Evolutionary conservation across 2,888 invertebrate genomes (phyloP), one percentile per base, ranked within the genome.

Genomic region (Agonopterix alstromeriana): DNA sequence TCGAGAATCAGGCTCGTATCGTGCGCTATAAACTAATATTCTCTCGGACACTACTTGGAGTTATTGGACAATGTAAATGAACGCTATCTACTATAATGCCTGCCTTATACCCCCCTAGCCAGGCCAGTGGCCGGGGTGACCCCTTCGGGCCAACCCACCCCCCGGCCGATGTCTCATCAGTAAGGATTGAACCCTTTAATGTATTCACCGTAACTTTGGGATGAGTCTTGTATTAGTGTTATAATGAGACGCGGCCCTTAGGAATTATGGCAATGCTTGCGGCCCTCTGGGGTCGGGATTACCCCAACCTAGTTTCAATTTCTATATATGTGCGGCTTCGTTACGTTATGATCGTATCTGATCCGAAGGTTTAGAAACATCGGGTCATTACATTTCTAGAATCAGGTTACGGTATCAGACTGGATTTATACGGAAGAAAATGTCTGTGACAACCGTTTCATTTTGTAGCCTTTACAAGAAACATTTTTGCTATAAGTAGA

Each of bases 41-140:
- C 82, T 81, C 74, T 80, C 77, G 87, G 86, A 83, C 88, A 87
- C 85, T 85, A 87, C 87, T 89, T 85, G 83, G 82, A 89, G 87
- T 87, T 89, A 89, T 89, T 87, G 89, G 85, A 89, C 88, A 89
- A 89, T 89, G 89, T 89, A 89, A 89, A 89, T 89, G 89, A 89
- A 89, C 87, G 83, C 83, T 88, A 85, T 84, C 83, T 85, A 80
- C 86, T 84, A 87, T 88, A 88, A 88, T 89, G 88, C 87, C 79
- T 80, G 82, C 84, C 84, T 81, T 84, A 82, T 80, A 73, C 81
- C 80, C 77, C 79, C 82, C 70, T 67, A 63, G 72, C 72, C 69
- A 64, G 81, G 82, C 73, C 81, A 81, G 77, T 77, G 82, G 72
- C 73, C 73, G 83, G 77, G 17, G 35, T 47, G 35, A 35, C 45